Conservation (phyloP, 2,113 vertebrate species). For the Dryoscopus gambensis region DNA sequence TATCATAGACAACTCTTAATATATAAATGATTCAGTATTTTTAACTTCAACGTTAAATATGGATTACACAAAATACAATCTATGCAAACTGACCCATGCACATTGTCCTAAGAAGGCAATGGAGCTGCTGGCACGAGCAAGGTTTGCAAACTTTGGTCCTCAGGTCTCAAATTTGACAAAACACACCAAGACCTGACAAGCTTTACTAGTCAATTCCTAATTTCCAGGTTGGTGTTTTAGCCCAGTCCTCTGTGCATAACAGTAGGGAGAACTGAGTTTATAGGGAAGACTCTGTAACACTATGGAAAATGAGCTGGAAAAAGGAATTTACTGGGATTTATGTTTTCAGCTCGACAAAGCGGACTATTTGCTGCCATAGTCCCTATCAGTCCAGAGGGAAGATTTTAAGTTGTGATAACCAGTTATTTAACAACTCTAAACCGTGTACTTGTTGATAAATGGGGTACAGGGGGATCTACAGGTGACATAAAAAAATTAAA, state of each 20-base stretch:
- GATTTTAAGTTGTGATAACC: neutral
- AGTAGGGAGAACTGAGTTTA: neutral
- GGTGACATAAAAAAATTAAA: neutral
- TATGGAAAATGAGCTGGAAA: neutral
- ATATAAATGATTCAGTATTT: slow-evolving; percentile 1
- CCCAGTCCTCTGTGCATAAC: neutral
- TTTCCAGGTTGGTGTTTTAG: neutral
- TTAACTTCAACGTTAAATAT: neutral
- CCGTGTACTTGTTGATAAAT: neutral
- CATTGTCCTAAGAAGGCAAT: neutral
- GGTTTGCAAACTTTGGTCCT: slow-evolving; percentile 47
- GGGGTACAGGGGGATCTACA: neutral
- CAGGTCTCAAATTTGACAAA: neutral
- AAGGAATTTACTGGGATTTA: neutral
- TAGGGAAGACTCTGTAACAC: slow-evolving; percentile 3
- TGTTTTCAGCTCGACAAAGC: neutral
- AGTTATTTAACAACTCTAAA: neutral
- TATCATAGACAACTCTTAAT: slow-evolving; percentile 15
- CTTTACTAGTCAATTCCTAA: neutral
- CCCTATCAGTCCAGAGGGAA: neutral
- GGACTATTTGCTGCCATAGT: neutral
- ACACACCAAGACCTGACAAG: neutral
- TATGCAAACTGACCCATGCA: neutral
- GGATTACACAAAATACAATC: slow-evolving; percentile 25
- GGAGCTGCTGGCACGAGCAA: neutral